Evolutionary conservation across 2,797 vertebrate genomes (phyloP), one percentile per base, ranked within the genome.

Genomic region (Lepus oiostolus): DNA sequence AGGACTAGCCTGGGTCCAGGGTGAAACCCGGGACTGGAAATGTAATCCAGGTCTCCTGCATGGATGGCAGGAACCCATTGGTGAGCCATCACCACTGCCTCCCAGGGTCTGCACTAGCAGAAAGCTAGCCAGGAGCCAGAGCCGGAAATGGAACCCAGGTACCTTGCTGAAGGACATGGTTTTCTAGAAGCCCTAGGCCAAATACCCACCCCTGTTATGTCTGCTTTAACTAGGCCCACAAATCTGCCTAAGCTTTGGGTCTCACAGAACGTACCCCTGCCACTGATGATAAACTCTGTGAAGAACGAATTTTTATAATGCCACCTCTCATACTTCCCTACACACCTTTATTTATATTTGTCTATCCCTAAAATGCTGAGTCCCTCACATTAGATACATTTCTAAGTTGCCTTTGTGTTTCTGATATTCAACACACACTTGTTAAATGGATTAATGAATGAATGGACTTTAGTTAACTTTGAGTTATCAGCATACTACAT

Each of bases 331-430:
- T 4, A 14, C 30, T 76, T 86, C 54, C 67, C 68, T 88, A 50
- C 54, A 87, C 21, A 65, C 26, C 10, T 52, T 88, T 85, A 32
- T 92, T 88, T 90, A 6, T 32, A 62, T 26, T 30, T 65, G 32
- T 82, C 65, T 93, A 81, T 62, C 42, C 80, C 35, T 79, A 35
- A 75, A 86, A 47, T 22, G 28, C 54, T 67, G 50, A 90, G 13
- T 28, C 42, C 58, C 81, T 93, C 63, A 19, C 21, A 7, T 32
- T 92, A 72, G 17, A 88, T 32, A 54, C 75, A 47, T 28, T 89
- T 92, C 72, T 67, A 72, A 71, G 71, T 95, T 63, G 47, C 63
- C 68, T 87, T 76, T 76, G 30, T n/a, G 4, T 62, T 81, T 95
- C 77, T 95, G 50, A 75, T 84, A 54, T 54, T 47, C 83, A 63